Base-by-base conservation (phyloP, 2,797 vertebrate genomes). In the Typhlichthys eigenmanni region DNA sequence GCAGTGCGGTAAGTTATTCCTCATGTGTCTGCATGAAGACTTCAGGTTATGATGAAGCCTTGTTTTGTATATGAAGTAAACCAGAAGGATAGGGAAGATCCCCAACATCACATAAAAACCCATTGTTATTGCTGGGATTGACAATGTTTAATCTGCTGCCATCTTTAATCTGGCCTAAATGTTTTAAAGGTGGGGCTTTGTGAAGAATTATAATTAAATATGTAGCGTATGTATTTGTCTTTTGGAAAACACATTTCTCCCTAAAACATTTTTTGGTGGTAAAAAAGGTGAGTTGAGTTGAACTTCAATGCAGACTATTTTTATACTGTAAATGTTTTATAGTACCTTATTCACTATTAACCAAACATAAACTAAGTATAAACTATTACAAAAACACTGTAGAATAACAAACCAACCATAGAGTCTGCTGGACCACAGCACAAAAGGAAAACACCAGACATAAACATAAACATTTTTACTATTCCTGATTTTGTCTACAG, bases 51-150 rank as follows among this genome's bases (percentile, higher is more conserved):
- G 66, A 66, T 62, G 56, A 58, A 58, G 65, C 64, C 63, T 71
- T 66, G 76, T 75, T 79, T 80, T 80, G 72, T 79, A 66, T 71
- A 64, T 80, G 76, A 86, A 84, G 75, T 51, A 47, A 81, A 79
- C 72, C 79, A 81, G 76, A 78, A 64, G 68, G 55, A 71, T 68
- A 74, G 63, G 64, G 62, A 58, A 75, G 73, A 73, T 73, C 4
- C 68, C 70, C 77, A 78, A 81, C 69, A 82, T 85, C 67, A 76
- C 69, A 54, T 52, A 56, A 48, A 72, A 68, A 64, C 51, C 55
- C 69, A 81, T 68, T 76, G 70, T 83, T 81, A 63, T 79, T 78
- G 72, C 70, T 72, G 68, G 60, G 51, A 74, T 86, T 81, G 74
- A 78, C 75, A 69, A 66, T 61, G 71, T 67, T 71, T 87, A 60